Conservation (phyloP, 2,888 invertebrate genomes). For the Labia minor region DNA sequence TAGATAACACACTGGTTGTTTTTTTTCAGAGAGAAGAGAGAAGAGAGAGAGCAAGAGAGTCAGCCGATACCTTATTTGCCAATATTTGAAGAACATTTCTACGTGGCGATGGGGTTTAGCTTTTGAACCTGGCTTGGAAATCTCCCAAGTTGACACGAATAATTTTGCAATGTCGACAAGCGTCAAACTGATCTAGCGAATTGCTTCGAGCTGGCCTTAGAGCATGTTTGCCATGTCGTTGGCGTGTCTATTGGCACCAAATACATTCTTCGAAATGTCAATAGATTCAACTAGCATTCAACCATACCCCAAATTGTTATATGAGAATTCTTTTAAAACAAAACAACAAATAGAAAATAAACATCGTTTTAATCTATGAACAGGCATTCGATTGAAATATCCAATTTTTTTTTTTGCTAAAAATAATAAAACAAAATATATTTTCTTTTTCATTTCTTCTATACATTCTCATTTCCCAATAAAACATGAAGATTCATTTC, state of each 20-base stretch:
- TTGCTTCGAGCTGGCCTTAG: background rate
- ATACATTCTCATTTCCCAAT: too few relatives aligned
- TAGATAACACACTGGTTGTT: background rate
- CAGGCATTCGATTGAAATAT: too few relatives aligned
- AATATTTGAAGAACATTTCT: background rate
- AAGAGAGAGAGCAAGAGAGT: too few relatives aligned
- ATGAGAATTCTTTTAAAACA: too few relatives aligned
- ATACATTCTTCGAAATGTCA: conserved; percentile 7
- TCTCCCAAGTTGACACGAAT: conserved; percentile 13
- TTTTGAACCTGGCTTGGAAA: conserved; percentile 4
- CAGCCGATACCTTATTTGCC: background rate
- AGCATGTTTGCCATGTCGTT: conserved; percentile 13
- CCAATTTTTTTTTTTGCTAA: too few relatives aligned
- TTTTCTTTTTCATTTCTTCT: too few relatives aligned
- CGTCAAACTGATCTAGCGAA: conserved; percentile 13
- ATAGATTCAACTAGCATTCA: background rate
- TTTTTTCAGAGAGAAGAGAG: background rate
- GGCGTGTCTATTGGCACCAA: conserved; percentile 6
- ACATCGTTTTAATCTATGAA: too few relatives aligned
- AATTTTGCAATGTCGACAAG: conserved; percentile 13
- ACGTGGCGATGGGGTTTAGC: background rate
- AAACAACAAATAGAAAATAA: too few relatives aligned
- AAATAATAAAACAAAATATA: too few relatives aligned
- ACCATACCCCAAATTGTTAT: too few relatives aligned
- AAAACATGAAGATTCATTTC: too few relatives aligned